A percentile compares a stretch with the other conserved stretches of the same genome.
phyloP scores from a whole-genome alignment of 2,113 vertebrate genomes.

The Typhlomys cinereus region DNA sequence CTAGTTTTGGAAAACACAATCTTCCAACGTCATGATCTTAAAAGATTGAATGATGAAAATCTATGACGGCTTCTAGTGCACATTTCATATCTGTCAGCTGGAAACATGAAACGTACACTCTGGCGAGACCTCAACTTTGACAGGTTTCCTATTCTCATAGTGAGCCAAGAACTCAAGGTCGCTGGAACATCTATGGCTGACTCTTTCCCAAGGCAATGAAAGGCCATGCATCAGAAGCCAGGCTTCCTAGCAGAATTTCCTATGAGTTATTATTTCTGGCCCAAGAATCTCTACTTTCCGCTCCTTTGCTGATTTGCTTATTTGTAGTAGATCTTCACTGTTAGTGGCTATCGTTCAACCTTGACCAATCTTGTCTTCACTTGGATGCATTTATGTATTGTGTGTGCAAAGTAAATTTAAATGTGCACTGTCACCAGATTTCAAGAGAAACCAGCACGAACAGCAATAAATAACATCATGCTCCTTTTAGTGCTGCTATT shows the following conservation, averaged over 20 bases:
- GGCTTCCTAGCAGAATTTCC: constrained; percentile 21
- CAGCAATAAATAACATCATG: neutral
- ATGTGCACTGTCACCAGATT: constrained; percentile 8
- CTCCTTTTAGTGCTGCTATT: neutral
- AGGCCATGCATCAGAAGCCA: neutral
- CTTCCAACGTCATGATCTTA: neutral
- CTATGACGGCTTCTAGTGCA: neutral
- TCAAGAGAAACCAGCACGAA: constrained; percentile 28
- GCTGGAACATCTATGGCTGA: neutral
- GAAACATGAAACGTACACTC: neutral
- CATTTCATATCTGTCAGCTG: neutral
- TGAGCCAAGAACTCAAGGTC: neutral
- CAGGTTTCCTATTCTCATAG: constrained; percentile 21
- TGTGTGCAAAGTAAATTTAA: constrained; percentile 33
- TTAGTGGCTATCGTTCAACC: neutral
- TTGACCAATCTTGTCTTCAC: constrained; percentile 50
- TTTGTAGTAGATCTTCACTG: constrained; percentile 39
- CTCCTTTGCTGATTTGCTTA: constrained; percentile 43
- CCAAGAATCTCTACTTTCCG: neutral
- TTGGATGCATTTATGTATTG: constrained; percentile 26
- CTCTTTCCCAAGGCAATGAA: constrained; percentile 4
- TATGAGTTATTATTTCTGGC: constrained; percentile 46
- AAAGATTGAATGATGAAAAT: neutral
- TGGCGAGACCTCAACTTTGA: neutral
- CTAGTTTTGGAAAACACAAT: neutral